These are phyloP conservation scores for Onychomys torridus DNA, from an alignment of 2,797 vertebrate species.

Conservation along the genomic window DNA sequence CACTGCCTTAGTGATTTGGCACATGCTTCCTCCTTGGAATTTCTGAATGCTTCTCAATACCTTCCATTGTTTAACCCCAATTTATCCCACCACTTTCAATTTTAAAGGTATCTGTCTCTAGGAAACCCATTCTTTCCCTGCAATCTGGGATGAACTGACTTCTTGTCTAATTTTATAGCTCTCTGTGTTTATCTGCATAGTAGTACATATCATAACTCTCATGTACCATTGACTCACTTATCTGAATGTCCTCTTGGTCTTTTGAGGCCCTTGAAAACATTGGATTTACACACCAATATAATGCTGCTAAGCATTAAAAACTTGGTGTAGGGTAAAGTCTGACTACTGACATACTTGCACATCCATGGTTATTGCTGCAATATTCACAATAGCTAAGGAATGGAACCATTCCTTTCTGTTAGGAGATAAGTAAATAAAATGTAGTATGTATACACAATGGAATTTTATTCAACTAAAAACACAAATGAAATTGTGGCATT, in stretches of 20 bases:
- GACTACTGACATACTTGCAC: too few species aligned
- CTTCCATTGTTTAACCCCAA: background rate
- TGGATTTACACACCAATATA: background rate
- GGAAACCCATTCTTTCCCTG: background rate
- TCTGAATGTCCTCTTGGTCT: constrained; percentile 8
- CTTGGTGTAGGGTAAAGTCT: background rate
- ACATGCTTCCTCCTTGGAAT: background rate
- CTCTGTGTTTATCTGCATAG: background rate
- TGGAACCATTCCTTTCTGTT: too few species aligned
- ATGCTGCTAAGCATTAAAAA: background rate
- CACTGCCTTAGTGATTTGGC: too few species aligned
- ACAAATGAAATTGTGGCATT: background rate
- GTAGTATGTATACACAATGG: background rate
- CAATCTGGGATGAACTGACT: too few species aligned
- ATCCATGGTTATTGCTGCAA: too few species aligned
- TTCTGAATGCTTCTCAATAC: background rate
- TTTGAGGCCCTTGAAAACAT: constrained; percentile 6
- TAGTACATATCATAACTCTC: background rate
- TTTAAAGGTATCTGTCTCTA: background rate
- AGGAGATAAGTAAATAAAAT: background rate
- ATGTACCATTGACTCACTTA: background rate
- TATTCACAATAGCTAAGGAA: too few species aligned
- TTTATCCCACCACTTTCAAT: constrained; percentile 4
- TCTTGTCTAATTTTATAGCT: background rate
- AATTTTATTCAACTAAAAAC: background rate